phyloP scores from a whole-genome alignment of 2,888 invertebrate genomes.

The Cheilosia impressa region DNA sequence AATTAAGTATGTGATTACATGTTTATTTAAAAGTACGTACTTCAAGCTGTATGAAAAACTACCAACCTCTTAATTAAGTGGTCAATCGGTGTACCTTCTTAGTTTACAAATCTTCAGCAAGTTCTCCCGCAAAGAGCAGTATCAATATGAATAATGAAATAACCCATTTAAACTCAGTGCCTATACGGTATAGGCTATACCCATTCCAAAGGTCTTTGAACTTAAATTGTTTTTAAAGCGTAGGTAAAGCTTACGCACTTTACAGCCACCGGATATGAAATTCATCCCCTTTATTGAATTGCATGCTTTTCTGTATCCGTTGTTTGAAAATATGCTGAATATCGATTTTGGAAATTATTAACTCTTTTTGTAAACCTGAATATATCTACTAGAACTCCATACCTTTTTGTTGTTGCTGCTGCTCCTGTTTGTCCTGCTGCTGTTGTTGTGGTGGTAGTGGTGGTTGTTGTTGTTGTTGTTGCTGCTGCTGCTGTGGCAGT shows the following conservation, averaged over 20 bases:
- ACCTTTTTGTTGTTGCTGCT: conserved; percentile 69
- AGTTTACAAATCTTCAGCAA: background rate
- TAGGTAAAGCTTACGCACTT: conserved; percentile 21
- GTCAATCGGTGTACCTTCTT: too few relatives aligned
- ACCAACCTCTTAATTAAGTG: too few relatives aligned
- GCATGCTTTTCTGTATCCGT: conserved; percentile 44
- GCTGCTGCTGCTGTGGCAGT: conserved; percentile 30
- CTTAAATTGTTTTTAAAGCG: conserved; percentile 50
- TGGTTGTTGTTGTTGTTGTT: conserved; percentile 32
- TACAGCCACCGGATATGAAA: conserved; percentile 53
- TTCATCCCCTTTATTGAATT: conserved; percentile 38
- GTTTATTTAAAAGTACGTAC: too few relatives aligned
- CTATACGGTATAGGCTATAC: too few relatives aligned
- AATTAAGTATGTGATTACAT: too few relatives aligned
- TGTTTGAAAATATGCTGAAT: conserved; percentile 17
- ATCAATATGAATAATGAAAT: background rate
- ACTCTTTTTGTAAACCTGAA: conserved; percentile 23
- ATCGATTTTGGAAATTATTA: conserved; percentile 60
- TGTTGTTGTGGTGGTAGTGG: conserved; percentile 29
- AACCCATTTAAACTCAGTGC: conserved; percentile 4
- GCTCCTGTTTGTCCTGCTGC: conserved; percentile 53
- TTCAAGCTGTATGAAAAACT: too few relatives aligned
- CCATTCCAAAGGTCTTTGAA: conserved; percentile 51
- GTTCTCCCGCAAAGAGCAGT: background rate
- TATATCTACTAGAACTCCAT: background rate